phyloP scores from a whole-genome alignment of 64 coral and sea anemone species.

The Stichodactyla helianthus region DNA sequence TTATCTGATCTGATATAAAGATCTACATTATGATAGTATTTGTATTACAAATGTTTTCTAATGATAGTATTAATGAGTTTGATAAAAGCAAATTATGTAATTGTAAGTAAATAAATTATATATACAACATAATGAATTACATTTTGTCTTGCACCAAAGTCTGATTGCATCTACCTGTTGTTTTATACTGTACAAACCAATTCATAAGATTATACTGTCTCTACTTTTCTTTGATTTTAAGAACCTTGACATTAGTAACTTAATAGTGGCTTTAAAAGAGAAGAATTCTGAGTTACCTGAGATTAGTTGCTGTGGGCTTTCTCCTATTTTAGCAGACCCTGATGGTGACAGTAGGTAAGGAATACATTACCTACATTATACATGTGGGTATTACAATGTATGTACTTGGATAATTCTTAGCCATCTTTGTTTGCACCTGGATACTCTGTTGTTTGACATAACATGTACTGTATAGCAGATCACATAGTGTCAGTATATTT shows the following conservation, averaged over 20 bases:
- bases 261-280: conserved; percentile 67
- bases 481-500: too few species aligned
- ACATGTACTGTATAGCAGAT: too few species aligned
- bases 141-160: too few species aligned
- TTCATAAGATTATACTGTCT: background rate
- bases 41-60: too few species aligned
- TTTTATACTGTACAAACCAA: background rate
- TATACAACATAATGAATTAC: too few species aligned
- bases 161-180: too few species aligned
- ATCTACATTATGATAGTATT: too few species aligned
- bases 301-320: conserved; percentile 63
- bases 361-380: background rate
- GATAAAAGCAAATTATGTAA: too few species aligned
- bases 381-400: background rate
- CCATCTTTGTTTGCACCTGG: background rate
- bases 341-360: background rate
- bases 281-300: conserved; percentile 76
- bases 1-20: too few species aligned
- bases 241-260: conserved; percentile 81
- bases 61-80: too few species aligned
- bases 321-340: conserved; percentile 75
- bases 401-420: background rate
- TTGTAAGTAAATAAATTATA: too few species aligned
- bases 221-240: conserved; percentile 5
- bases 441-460: too few species aligned